Evolutionary conservation across 2,888 invertebrate species (phyloP), one percentile per base, ranked within the genome.

Genomic region (Megastigmus dorsalis): DNA sequence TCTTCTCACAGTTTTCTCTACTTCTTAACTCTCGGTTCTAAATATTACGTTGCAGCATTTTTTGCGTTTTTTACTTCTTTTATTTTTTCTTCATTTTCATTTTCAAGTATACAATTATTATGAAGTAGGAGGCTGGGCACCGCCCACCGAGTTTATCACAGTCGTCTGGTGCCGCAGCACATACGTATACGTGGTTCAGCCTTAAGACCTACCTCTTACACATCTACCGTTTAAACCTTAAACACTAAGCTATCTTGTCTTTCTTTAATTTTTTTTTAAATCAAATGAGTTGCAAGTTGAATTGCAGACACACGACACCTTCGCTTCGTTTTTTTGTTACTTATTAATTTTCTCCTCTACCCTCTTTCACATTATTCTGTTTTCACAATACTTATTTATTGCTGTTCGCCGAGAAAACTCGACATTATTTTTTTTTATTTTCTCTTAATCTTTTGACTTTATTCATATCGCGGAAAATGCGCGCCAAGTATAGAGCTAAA

Each of bases 181-280:
- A 88, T 88, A 88, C 88, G 88, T 88, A 88, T 88, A 88, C 88
- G 86, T 88, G 88, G 88, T 88, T 88, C 86, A 87, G 87, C 88
- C 88, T 88, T 88, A 88, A 81, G 82, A 82, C 85, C 86, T 88
- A 88, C 84, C 83, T 85, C 84, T 86, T 88, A 87, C 9, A 71
- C 55, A 62, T 65, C 76, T 76, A 76, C 72, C 59, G 65, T 67
- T 74, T 67, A 74, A 50, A 74, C 38, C 67, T 77, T 77, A 77
- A 73, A 55, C 30, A 41, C 69, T 73, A 73, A 65, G 48, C 66
- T 62, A 20, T 65, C 10, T 62, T 43, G 48, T 73, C 28, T 43
- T 75, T 75, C 26, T 20, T 60, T 13, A 15, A 41, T 38, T 52
- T 63, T 45, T 30, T 63, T 30, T 73, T 57, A 36, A 66, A 26